Evolutionary conservation across 2,113 vertebrate species (phyloP).

Genomic region (Puntigrus tetrazona): DNA sequence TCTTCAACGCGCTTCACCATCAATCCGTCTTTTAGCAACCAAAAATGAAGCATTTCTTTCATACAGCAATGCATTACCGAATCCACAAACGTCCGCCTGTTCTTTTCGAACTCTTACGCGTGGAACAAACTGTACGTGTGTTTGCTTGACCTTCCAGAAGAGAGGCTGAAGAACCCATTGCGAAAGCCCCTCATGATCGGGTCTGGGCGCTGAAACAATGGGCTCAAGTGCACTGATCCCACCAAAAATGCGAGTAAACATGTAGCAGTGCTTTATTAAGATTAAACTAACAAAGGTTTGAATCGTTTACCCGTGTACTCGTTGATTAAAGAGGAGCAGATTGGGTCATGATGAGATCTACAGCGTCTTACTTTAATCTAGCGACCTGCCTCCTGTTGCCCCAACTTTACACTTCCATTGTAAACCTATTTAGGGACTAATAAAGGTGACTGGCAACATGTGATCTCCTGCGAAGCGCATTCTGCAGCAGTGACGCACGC

Average conservation of each 20-base stretch:
- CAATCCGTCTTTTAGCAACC: background rate
- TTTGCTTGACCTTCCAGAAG: background rate
- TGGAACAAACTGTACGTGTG: background rate
- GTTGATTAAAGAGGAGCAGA: constrained; percentile 48
- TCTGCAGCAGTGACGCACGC: background rate
- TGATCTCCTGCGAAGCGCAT: background rate
- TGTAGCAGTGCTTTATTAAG: background rate
- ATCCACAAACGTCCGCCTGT: background rate
- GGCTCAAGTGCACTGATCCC: constrained; percentile 28
- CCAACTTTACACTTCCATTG: background rate
- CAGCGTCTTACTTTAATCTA: constrained; percentile 5
- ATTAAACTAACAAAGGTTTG: constrained; percentile 32
- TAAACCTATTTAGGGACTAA: background rate
- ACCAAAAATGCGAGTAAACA: constrained; percentile 38
- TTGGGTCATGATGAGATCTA: constrained; percentile 29
- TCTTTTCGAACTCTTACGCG: background rate
- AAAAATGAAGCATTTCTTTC: background rate
- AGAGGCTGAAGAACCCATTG: background rate
- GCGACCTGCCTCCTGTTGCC: background rate
- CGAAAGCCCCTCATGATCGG: constrained; percentile 37
- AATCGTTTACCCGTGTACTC: constrained; percentile 45
- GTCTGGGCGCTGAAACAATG: constrained; percentile 40
- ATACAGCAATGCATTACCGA: background rate
- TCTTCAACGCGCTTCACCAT: background rate
- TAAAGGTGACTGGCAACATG: background rate